phyloP scores from a whole-genome alignment of 2,797 vertebrate genomes.

The Epinephelus coioides region DNA sequence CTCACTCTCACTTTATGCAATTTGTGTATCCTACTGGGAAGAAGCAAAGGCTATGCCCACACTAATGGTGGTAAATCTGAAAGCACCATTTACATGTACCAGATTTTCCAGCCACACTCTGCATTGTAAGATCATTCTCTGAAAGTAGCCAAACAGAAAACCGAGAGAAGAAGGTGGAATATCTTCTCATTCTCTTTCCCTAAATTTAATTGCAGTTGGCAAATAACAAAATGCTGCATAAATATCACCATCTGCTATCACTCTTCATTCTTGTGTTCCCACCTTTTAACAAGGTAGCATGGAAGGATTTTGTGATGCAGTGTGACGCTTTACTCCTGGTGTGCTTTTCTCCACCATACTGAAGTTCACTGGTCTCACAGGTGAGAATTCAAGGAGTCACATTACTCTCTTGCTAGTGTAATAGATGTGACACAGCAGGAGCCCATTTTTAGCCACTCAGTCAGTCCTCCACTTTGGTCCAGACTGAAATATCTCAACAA shows the following conservation, averaged over 20 bases:
- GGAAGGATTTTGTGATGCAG: conserved; percentile 25
- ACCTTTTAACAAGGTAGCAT: conserved; percentile 35
- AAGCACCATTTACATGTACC: conserved; percentile 26
- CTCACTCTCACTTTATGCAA: conserved; percentile 34
- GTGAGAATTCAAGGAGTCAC: conserved; percentile 40
- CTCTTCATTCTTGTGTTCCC: conserved; percentile 3
- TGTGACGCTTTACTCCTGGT: conserved; percentile 27
- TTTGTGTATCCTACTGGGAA: conserved; percentile 44
- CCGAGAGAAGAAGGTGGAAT: not conserved
- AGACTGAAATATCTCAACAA: conserved; percentile 11
- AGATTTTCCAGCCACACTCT: conserved; percentile 9
- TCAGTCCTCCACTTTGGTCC: not conserved
- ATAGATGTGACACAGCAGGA: conserved; percentile 29
- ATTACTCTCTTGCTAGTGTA: conserved; percentile 22
- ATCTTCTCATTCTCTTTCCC: not conserved
- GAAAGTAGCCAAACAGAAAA: not conserved
- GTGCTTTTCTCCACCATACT: conserved; percentile 23
- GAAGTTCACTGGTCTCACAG: conserved; percentile 38
- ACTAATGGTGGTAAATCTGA: conserved; percentile 42
- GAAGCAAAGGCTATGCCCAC: conserved; percentile 33
- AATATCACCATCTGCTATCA: conserved; percentile 16
- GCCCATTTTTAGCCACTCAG: conserved; percentile 1
- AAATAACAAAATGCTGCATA: conserved; percentile 28
- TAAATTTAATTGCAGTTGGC: not conserved
- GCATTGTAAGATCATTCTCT: not conserved